Evolutionary conservation across 2,797 vertebrate genomes (phyloP), one percentile per base, ranked within the genome.

Genomic region (Cygnus olor): DNA sequence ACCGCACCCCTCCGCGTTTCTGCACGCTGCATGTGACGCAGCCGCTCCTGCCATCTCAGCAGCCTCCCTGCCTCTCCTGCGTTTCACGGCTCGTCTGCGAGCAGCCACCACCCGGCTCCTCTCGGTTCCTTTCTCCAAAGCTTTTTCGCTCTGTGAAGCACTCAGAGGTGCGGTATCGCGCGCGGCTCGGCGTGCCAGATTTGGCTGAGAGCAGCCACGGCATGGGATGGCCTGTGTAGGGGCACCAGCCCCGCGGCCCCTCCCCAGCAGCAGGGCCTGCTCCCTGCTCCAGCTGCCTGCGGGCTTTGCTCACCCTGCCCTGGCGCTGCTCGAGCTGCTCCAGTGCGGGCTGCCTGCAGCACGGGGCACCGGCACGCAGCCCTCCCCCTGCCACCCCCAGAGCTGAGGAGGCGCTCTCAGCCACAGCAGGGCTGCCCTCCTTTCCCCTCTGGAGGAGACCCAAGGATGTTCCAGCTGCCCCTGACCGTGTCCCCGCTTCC

Each of bases 301-400:
- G 11, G 79, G 42, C 21, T 85, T 64, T 63, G 73, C 79, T 32
- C 25, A 21, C 25, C 47, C 63, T 20, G 9, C 68, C 40, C 42
- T 14, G 0, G 10, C 2, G 9, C 25, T 51, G 27, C 34, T 73
- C 42, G 56, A 36, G 1, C 56, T 70, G 47, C 53, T 57, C 45
- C 79, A 72, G 36, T 0, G 0, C 1, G 3, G 4, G 69, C 28
- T 80, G 56, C 42, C 60, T 16, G 5, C 58, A 77, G 76, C 27
- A 4, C 49, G 3, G 79, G 21, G 27, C 5, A 40, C 22, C 3
- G 2, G 0, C 3, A 15, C 0, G 1, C 17, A 34, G 45, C 36
- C 63, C 63, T 45, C 16, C 40, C 10, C 32, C 27, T 24, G 32
- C 51, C 54, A 4, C 5, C 27, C 27, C 24, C 13, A 4, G 19